phyloP scores from a whole-genome alignment of 2,797 vertebrate genomes.

The Phrynocephalus forsythii region DNA sequence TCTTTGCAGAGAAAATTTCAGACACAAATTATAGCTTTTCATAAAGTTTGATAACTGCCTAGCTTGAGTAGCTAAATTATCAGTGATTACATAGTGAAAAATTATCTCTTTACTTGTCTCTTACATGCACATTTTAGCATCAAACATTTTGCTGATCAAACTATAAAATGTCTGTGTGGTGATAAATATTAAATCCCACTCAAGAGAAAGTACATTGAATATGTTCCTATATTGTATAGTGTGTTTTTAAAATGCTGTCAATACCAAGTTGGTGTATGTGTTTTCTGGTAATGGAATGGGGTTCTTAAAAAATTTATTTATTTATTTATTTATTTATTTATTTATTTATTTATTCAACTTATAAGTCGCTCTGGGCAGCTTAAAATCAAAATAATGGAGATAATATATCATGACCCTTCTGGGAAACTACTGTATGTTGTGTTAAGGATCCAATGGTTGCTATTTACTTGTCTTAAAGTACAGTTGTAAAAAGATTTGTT shows the following conservation, averaged over 20 bases:
- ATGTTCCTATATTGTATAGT: slow-evolving; percentile 28
- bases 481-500: too few relatives aligned
- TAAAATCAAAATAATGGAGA: slow-evolving; percentile 4
- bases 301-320: not conserved
- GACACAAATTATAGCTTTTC: slow-evolving; percentile 51
- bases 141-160: slow-evolving; percentile 45
- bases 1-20: slow-evolving; percentile 18
- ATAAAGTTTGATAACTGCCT: slow-evolving; percentile 38
- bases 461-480: too few relatives aligned
- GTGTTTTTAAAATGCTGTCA: slow-evolving; percentile 5
- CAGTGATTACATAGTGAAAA: slow-evolving; percentile 43
- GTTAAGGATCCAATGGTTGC: too few relatives aligned
- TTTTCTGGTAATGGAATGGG: not conserved
- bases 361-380: too few relatives aligned
- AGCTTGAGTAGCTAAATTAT: slow-evolving; percentile 39
- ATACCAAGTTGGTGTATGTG: not conserved
- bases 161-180: slow-evolving; percentile 36
- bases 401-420: slow-evolving; percentile 32
- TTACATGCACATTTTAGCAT: slow-evolving; percentile 12
- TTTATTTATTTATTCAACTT: too few relatives aligned
- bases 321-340: too few relatives aligned
- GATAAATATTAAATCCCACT: slow-evolving; percentile 49
- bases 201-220: slow-evolving; percentile 36
- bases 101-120: slow-evolving; percentile 36
- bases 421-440: slow-evolving; percentile 9